These are phyloP conservation scores for Hydractinia symbiolongicarpus DNA, from an alignment of 30 jellyfish, hydroid and myxozoan species.

Conservation along the genomic window DNA sequence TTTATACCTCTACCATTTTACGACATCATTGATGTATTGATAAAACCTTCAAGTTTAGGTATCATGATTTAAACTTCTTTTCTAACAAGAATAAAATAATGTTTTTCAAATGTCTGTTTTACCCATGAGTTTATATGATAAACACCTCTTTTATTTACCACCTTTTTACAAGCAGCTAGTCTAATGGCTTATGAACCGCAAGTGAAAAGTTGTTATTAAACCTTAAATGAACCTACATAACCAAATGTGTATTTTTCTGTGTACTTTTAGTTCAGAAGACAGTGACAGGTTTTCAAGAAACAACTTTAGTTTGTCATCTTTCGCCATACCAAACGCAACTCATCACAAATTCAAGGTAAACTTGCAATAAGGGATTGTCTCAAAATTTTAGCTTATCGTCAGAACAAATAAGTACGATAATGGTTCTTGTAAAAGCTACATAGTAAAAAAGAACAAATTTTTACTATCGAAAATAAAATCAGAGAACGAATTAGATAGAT, in stretches of 20 bases:
- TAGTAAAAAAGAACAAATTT: too few species aligned
- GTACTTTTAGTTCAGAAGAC: conserved; percentile 56
- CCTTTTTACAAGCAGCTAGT: not conserved
- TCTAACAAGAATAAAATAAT: not conserved
- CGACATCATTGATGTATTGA: conserved; percentile 65
- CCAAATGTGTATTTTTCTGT: not conserved
- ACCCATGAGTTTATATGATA: too few species aligned
- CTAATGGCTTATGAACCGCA: not conserved
- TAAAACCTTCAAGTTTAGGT: conserved; percentile 88
- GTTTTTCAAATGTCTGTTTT: not conserved
- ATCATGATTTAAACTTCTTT: not conserved
- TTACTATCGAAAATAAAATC: too few species aligned
- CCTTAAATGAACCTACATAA: too few species aligned
- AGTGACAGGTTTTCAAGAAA: conserved; percentile 74
- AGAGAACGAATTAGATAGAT: too few species aligned
- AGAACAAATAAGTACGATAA: too few species aligned
- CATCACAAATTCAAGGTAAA: conserved; percentile 73
- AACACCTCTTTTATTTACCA: not conserved
- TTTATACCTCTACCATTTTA: conserved; percentile 73
- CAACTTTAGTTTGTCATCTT: conserved; percentile 51
- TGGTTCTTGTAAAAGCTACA: too few species aligned
- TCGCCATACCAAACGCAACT: conserved; percentile 88
- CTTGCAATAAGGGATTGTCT: not conserved
- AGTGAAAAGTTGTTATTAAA: not conserved
- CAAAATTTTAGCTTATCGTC: too few species aligned